These are phyloP conservation scores for Gnathonemus longibarbis DNA, from an alignment of 2,113 vertebrate genomes.

Conservation along the genomic window DNA sequence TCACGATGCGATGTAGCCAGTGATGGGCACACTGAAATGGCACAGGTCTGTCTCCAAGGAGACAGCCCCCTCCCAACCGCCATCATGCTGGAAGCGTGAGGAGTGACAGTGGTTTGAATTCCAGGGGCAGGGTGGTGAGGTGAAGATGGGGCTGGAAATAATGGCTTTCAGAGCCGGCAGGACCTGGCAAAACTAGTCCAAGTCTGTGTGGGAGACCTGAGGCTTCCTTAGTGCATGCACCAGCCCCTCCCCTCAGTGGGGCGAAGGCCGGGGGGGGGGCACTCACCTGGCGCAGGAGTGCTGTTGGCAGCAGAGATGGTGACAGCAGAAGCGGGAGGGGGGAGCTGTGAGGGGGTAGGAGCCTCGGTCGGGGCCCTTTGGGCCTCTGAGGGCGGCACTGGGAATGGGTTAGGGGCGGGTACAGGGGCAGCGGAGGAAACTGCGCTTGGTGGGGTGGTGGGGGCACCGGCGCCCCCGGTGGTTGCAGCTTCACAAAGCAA, in stretches of 20 bases:
- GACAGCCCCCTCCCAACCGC: not conserved
- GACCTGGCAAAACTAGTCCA: not conserved
- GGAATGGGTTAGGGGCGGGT: slow-evolving; percentile 54
- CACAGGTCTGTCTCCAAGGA: not conserved
- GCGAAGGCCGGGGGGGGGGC: not conserved
- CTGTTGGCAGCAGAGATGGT: slow-evolving; percentile 74
- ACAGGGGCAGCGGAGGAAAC: slow-evolving; percentile 52
- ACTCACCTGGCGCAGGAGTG: slow-evolving; percentile 93
- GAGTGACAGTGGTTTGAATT: not conserved
- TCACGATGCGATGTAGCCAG: not conserved
- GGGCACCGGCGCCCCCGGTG: slow-evolving; percentile 34
- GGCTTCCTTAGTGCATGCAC: not conserved
- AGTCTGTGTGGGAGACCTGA: not conserved
- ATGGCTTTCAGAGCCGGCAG: not conserved
- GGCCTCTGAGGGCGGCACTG: slow-evolving; percentile 60
- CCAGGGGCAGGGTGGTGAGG: not conserved
- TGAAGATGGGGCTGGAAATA: not conserved
- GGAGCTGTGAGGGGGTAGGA: slow-evolving; percentile 84
- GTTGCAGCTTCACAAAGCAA: slow-evolving; percentile 29
- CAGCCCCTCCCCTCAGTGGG: not conserved
- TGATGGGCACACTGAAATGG: not conserved
- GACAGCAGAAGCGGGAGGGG: slow-evolving; percentile 70
- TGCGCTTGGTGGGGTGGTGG: slow-evolving; percentile 31
- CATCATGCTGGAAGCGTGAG: not conserved
- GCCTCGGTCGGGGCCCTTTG: slow-evolving; percentile 78